Base-by-base conservation (phyloP, 37 sponge, comb jelly and placozoan species). In the Tethya wilhelma region DNA sequence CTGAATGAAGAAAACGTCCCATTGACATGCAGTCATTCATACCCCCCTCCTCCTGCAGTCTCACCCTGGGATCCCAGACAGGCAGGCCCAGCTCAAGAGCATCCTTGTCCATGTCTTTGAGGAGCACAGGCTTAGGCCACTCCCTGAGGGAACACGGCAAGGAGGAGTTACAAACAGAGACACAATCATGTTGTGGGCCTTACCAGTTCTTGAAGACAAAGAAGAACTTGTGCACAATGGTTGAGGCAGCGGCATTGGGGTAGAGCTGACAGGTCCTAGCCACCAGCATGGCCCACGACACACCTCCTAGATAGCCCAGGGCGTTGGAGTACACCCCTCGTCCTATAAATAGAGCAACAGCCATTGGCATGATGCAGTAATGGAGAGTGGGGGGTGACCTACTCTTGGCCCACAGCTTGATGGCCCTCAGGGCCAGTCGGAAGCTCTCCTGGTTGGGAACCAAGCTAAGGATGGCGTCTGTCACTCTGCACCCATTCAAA, bases 271-370 rank as follows among this genome's bases (percentile, higher is more conserved):
- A 99, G 12, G 90, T 94, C 26, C 99, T 69, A 26, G 99, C 99
- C 65, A 99, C 98, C 37, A 99, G 83, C 86, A 99, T 99, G 29
- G 99, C 97, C 99, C 99, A 99, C 14, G 99, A 99, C 57, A 99
- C 99, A 19, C 99, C 99, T 2, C 99, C 99, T 31, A 99, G 79
- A 64, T 91, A 99, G 0, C 99, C 99, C 69, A 99, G 81, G 32
- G 88, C 90, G 86, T 99, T 99, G 49, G 93, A 92, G 63, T 99
- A 99, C 14, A 94, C 77, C 9, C 97, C 99, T n/a, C 99, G 83
- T 31, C 82, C 97, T 96, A 66, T 0, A 44, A 5, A 76, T 49
- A 49, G 17, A 19, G 55, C 55, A 11, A 49, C n/a, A 49, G 11
- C 17, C n/a, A n/a, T n/a, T n/a, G n/a, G n/a, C n/a, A n/a, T 19